Conservation (phyloP, 2,888 invertebrate genomes). For the Cepaea hortensis region DNA sequence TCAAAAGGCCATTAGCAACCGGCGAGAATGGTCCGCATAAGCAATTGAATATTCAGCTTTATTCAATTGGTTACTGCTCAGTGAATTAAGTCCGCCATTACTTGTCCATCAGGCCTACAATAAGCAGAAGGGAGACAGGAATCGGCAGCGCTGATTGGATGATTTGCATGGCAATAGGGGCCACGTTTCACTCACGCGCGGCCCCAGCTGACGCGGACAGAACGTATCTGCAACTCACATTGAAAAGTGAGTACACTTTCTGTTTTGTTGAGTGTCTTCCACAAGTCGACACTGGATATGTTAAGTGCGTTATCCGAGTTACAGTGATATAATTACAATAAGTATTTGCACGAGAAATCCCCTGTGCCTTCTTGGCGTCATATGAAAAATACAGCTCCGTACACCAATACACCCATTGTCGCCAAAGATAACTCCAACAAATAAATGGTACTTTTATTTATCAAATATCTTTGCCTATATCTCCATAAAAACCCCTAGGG, state of each 20-base stretch:
- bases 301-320: background rate
- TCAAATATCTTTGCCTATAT: background rate
- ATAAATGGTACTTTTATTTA: background rate
- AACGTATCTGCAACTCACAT: conserved; percentile 9
- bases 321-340: background rate
- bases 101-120: conserved; percentile 39
- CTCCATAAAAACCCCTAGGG: background rate
- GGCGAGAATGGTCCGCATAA: conserved; percentile 49
- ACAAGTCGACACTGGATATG: background rate
- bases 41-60: conserved; percentile 53
- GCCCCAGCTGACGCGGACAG: conserved; percentile 9
- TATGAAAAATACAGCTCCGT: no score
- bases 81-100: conserved; percentile 39
- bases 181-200: conserved; percentile 24
- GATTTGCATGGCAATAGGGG: conserved; percentile 45
- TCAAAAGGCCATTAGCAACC: conserved; percentile 49
- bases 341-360: conserved; percentile 13
- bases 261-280: background rate
- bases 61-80: conserved; percentile 51
- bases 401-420: background rate
- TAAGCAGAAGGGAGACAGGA: conserved; percentile 36
- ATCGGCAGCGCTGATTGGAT: conserved; percentile 41
- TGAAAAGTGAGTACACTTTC: conserved; percentile 18
- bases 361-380: background rate
- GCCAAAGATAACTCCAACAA: no score